A percentile compares a stretch with the other conserved stretches of the same genome.
Evolutionary conservation across 2,113 vertebrate genomes (phyloP).

Genomic region (Solenodon paradoxus): DNA sequence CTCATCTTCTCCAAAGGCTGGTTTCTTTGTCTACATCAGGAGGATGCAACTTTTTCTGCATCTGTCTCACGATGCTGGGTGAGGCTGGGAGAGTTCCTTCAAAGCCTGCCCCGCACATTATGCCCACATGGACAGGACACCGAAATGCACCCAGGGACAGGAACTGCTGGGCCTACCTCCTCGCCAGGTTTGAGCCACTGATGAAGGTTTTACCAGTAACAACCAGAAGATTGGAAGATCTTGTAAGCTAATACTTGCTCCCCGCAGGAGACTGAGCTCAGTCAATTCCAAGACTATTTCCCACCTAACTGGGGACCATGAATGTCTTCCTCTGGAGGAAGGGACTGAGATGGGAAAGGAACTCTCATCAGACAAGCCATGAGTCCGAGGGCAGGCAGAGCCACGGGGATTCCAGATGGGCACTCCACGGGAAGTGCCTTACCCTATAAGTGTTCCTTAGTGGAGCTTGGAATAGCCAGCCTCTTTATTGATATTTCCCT

Average conservation of each 20-base stretch:
- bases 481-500: slow-evolving; percentile 36
- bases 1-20: not conserved
- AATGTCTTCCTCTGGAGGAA: not conserved
- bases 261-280: not conserved
- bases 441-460: not conserved
- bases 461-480: not conserved
- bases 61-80: not conserved
- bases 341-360: not conserved
- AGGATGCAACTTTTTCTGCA: not conserved
- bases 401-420: accelerated
- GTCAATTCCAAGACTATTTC: not conserved
- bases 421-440: accelerated
- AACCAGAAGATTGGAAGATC: not conserved
- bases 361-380: not conserved
- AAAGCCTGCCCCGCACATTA: not conserved
- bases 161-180: not conserved
- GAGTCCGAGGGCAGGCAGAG: not conserved
- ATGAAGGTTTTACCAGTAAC: not conserved
- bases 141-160: not conserved
- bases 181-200: not conserved
- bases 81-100: not conserved
- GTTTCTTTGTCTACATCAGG: not conserved
- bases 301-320: not conserved
- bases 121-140: not conserved
- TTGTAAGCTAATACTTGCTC: accelerated